Percentiles rank a stretch among this genome's conserved stretches.
Conservation (phyloP, 2,888 invertebrate genomes). For the Hypena proboscidalis region DNA sequence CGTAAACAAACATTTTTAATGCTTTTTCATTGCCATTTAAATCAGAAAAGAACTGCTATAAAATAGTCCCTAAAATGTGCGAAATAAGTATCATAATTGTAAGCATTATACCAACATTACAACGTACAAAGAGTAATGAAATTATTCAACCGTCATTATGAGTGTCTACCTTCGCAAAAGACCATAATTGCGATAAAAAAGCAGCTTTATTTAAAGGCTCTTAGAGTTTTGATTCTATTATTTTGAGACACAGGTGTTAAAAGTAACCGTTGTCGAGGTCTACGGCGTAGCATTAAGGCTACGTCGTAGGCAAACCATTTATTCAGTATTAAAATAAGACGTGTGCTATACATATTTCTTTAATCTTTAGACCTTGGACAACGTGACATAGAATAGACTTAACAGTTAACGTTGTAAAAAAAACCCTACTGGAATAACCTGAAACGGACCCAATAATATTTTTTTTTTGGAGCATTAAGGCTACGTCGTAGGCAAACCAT, state of each 20-base stretch:
- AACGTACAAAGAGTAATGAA: slow-evolving; percentile 56
- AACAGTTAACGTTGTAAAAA: too few relatives aligned
- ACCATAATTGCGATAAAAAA: slow-evolving; percentile 25
- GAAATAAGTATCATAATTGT: slow-evolving; percentile 37
- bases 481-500: slow-evolving; percentile 42
- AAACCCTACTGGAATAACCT: too few relatives aligned
- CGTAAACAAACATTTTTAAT: too few relatives aligned
- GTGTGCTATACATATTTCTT: slow-evolving; percentile 42
- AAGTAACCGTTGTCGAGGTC: slow-evolving; percentile 26
- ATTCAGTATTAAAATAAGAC: slow-evolving; percentile 38
- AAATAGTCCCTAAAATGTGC: slow-evolving; percentile 31
- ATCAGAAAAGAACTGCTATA: slow-evolving; percentile 25
- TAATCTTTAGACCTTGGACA: slow-evolving; percentile 27
- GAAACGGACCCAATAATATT: too few relatives aligned
- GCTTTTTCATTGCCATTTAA: slow-evolving; percentile 30
- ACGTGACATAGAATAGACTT: slow-evolving; percentile 32
- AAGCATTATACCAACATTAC: slow-evolving; percentile 43
- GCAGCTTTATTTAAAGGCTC: slow-evolving; percentile 20
- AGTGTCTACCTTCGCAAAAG: slow-evolving; percentile 44
- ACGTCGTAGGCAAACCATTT: slow-evolving; percentile 43
- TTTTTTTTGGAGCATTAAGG: slow-evolving; percentile 8
- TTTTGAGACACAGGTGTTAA: slow-evolving; percentile 40
- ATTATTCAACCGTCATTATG: slow-evolving; percentile 55
- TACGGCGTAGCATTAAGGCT: slow-evolving; percentile 12
- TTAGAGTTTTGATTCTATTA: slow-evolving; percentile 39